phyloP scores from a whole-genome alignment of 2,888 invertebrate genomes.

The Altica lythri region DNA sequence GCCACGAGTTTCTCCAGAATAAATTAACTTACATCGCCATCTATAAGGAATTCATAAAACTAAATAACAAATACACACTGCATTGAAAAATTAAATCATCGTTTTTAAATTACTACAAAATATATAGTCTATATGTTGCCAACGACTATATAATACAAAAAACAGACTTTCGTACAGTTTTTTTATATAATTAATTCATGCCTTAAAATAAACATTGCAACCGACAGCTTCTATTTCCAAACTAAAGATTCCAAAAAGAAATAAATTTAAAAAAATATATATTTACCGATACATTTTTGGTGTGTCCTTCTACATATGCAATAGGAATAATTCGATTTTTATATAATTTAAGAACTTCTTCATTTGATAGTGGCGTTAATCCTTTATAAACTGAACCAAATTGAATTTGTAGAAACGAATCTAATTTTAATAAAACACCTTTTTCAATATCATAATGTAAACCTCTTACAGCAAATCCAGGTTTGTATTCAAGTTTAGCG shows the following conservation, averaged over 20 bases:
- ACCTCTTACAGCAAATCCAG: constrained; percentile 94
- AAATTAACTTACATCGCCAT: too few species aligned
- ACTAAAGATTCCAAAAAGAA: neutral
- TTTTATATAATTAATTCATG: too few species aligned
- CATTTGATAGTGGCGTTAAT: constrained; percentile 76
- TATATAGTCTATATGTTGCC: too few species aligned
- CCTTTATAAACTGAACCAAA: constrained; percentile 92
- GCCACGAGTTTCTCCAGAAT: too few species aligned
- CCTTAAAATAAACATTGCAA: too few species aligned
- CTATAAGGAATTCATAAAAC: too few species aligned
- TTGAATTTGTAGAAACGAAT: constrained; percentile 96
- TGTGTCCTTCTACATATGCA: constrained; percentile 83
- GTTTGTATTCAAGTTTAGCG: constrained; percentile 79
- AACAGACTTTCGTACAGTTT: too few species aligned
- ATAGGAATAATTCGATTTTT: constrained; percentile 85
- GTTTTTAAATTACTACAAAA: too few species aligned
- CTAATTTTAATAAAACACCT: constrained; percentile 89
- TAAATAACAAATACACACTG: too few species aligned
- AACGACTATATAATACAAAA: too few species aligned
- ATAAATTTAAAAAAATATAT: neutral
- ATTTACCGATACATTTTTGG: constrained; percentile 70
- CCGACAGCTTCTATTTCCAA: neutral
- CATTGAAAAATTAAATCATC: too few species aligned
- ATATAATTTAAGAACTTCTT: constrained; percentile 84
- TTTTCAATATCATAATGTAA: constrained; percentile 98